Percentiles rank a stretch among this genome's conserved stretches.
Evolutionary conservation across 2,888 invertebrate species (phyloP).

Genomic region (Dynastes maya): DNA sequence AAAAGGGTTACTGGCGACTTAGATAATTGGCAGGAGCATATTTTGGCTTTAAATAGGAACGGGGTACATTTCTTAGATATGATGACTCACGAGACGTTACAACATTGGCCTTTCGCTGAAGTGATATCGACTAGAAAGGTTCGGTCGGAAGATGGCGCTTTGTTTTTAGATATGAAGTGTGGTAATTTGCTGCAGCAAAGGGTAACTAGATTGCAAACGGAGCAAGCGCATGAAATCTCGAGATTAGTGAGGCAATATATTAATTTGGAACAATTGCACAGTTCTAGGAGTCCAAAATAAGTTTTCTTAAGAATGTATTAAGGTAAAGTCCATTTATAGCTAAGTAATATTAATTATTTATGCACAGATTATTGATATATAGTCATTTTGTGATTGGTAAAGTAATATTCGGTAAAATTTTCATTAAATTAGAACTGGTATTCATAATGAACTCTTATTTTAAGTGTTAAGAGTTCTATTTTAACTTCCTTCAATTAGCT

Average conservation of each 20-base stretch:
- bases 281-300: constrained; percentile 58
- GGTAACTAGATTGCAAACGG: constrained; percentile 95
- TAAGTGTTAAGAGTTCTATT: no score
- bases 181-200: constrained; percentile 97
- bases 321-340: no score
- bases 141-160: constrained; percentile 91
- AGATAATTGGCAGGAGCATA: constrained; percentile 87
- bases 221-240: constrained; percentile 98
- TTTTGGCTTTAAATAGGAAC: constrained; percentile 93
- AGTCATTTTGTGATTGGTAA: no score
- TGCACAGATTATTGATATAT: no score
- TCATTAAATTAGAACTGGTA: no score
- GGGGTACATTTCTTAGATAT: constrained; percentile 96
- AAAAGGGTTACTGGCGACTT: constrained; percentile 84
- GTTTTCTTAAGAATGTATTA: no score
- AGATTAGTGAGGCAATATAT: constrained; percentile 97
- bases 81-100: constrained; percentile 92
- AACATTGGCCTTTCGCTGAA: constrained; percentile 95
- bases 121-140: constrained; percentile 96
- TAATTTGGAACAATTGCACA: constrained; percentile 83
- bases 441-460: no score
- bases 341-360: no score
- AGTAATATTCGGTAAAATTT: no score
- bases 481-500: no score
- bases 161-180: constrained; percentile 97